phyloP scores from a whole-genome alignment of 2,113 vertebrate genomes.

The Periophthalmodon schlosseri region DNA sequence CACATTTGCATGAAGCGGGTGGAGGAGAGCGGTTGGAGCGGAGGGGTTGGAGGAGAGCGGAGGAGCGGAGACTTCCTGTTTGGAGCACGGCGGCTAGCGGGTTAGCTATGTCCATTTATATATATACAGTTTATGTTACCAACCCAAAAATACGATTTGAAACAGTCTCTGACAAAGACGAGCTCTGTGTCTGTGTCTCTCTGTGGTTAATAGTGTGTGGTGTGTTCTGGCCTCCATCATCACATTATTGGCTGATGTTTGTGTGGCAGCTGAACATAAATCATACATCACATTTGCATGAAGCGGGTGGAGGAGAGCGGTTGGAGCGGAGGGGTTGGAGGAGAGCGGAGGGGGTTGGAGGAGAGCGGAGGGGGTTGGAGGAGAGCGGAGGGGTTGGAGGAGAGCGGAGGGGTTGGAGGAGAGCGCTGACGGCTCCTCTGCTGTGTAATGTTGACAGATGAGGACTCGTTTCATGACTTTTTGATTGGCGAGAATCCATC shows the following conservation, averaged over 20 bases:
- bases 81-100: too few species aligned
- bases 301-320: constrained; percentile 2
- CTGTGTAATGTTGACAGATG: constrained; percentile 11
- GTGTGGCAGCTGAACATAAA: constrained; percentile 16
- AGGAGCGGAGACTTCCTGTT: too few species aligned
- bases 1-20: constrained; percentile 14
- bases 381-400: too few species aligned
- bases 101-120: too few species aligned
- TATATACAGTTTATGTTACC: too few species aligned
- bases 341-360: too few species aligned
- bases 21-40: neutral
- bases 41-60: too few species aligned
- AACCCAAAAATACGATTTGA: neutral
- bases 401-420: too few species aligned
- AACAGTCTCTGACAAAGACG: neutral
- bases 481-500: constrained; percentile 26
- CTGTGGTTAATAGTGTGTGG: neutral
- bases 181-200: neutral
- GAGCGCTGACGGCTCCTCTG: neutral
- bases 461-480: constrained; percentile 21
- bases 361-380: too few species aligned
- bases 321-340: too few species aligned
- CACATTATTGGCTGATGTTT: neutral
- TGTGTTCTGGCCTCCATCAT: neutral
- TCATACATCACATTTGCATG: constrained; percentile 21